phyloP scores from a whole-genome alignment of 2,113 vertebrate species.

The Fukomys damarensis region DNA sequence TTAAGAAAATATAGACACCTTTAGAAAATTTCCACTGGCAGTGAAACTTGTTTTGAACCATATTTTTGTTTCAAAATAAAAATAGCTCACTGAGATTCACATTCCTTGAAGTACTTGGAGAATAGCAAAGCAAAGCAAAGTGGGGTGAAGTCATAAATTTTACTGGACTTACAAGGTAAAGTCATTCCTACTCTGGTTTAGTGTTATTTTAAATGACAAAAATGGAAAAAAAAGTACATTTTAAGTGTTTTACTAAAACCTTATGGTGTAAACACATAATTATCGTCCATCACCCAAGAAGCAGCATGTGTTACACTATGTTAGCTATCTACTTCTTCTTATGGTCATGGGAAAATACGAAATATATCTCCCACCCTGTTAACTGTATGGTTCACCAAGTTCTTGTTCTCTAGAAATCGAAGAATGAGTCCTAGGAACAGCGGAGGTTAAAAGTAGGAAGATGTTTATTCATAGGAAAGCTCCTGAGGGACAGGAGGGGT shows the following conservation, averaged over 20 bases:
- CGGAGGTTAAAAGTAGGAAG: too few species aligned
- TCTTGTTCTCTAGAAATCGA: too few species aligned
- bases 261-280: background rate
- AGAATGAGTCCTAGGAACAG: too few species aligned
- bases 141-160: constrained; percentile 55
- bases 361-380: too few species aligned
- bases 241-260: background rate
- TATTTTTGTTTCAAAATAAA: constrained; percentile 81
- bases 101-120: constrained; percentile 60
- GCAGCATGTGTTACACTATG: background rate
- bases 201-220: constrained; percentile 25
- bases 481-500: too few species aligned
- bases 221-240: constrained; percentile 22
- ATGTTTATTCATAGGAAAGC: too few species aligned
- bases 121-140: constrained; percentile 71
- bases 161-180: constrained; percentile 19
- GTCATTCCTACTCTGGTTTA: constrained; percentile 16
- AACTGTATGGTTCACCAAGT: too few species aligned
- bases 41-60: constrained; percentile 72
- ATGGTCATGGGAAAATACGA: background rate
- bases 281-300: constrained; percentile 24
- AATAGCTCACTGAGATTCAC: constrained; percentile 49
- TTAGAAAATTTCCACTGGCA: constrained; percentile 70
- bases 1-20: constrained; percentile 69
- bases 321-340: constrained; percentile 7